Evolutionary conservation across 2,113 vertebrate species (phyloP), one percentile per base, ranked within the genome.

Genomic region (Spea multiplicata): DNA sequence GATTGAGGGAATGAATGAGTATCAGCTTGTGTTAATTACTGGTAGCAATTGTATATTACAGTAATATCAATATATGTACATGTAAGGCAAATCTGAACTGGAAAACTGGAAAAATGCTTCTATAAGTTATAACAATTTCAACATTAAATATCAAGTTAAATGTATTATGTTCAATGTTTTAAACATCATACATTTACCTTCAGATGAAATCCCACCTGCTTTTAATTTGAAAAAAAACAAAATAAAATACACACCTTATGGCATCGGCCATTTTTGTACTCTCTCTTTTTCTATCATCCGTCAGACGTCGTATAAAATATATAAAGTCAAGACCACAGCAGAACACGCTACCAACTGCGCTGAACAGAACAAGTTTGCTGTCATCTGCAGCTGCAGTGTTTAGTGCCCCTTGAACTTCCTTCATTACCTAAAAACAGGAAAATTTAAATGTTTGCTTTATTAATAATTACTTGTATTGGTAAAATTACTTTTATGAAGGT

Each of bases 261-360:
- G 94, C 96, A 88, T 99, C 97, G 0, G 96, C 96, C 97, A 99
- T 99, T 85, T 96, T 97, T 84, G 94, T 93, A 89, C 96, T 98
- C 85, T 98, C 96, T 82, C 94, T 95, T 88, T 98, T 98, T 74
- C 96, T 90, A 84, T 99, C 96, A 3, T 99, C 97, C 0, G 96
- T 95, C 82, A 99, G 90, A n/a, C 93, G 93, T 16, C 95, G 92
- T 83, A 99, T 96, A 86, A 99, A 97, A 87, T 95, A 95, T 88
- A 98, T 92, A 88, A 98, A 98, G 86, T 99, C 97, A 1, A 99
- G 94, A 44, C 97, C 97, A 17, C 93, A 94, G 85, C 96, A 99
- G 91, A 99, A 99, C 77, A 94, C 87, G 3, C 93, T 96, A 81
- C 97, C 97, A 0, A 99, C 96, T 0, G 94, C 95, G 5, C 96